Evolutionary conservation across 2,113 vertebrate genomes (phyloP), one percentile per base, ranked within the genome.

Genomic region (Eublepharis macularius): DNA sequence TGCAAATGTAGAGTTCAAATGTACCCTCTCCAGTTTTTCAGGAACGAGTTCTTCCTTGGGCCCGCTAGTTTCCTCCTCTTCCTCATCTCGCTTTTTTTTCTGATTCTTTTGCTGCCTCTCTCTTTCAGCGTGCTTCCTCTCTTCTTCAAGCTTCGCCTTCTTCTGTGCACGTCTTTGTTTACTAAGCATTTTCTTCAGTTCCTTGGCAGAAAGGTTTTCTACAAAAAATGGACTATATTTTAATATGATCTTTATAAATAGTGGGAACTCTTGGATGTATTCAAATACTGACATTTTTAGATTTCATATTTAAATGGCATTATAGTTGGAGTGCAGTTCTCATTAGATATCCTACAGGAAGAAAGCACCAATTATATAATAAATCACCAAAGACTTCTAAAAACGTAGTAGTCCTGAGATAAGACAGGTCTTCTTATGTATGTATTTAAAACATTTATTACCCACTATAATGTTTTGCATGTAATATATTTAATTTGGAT

Each of bases 171-270:
- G 94, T 91, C 97, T 95, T 84, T 97, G 96, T 80, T 97, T 97
- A 83, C 97, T 97, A 81, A 97, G 96, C 92, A 97, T 94, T 92
- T 97, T 97, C 93, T 97, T 97, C 89, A 97, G 65, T 90, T 97
- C 97, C 95, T 97, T 97, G 88, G 96, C 95, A 21, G 96, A 96
- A 79, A 97, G 92, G 72, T 96, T 97, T 95, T 97, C 97, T 97
- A 92, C 3, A 90, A 45, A 84, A 7, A 91, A 88, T 1, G 49
- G 87, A 63, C 78, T 4, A 34, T n/a, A 26, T 83, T 89, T 68
- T 84, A 72, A 88, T 32, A 21, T 60, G 76, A 86, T 87, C 60
- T 76, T 70, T 81, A 60, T 1, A 13, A 9, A 57, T 34, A 87
- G 29, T 43, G 6, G 13, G 17, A n/a, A 65, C n/a, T 4, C 29